These are phyloP conservation scores for Parus major DNA, from an alignment of 2,113 vertebrate species.

Conservation along the genomic window DNA sequence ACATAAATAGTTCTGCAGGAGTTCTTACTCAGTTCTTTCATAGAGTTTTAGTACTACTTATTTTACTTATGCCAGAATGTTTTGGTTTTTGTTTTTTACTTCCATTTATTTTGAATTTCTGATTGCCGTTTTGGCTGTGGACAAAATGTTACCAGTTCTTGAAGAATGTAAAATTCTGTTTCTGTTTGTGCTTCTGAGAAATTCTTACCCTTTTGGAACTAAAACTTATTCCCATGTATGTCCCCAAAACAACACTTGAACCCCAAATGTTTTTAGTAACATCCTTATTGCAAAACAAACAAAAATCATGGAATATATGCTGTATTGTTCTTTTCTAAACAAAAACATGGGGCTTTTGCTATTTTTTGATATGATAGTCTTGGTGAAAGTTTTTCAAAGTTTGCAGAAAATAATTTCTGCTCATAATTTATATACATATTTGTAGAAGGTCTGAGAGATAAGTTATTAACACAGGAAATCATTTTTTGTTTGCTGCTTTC, in stretches of 20 bases:
- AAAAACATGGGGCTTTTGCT: fast-evolving
- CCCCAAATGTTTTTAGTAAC: not conserved
- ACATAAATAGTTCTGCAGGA: not conserved
- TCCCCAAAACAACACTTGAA: not conserved
- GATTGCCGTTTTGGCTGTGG: not conserved
- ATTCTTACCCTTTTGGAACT: not conserved
- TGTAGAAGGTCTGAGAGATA: not conserved
- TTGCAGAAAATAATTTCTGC: not conserved
- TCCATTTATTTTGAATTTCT: not conserved
- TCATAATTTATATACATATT: not conserved
- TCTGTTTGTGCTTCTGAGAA: not conserved
- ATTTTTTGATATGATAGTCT: not conserved
- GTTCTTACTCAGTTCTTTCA: not conserved
- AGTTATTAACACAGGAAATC: not conserved
- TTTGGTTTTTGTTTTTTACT: not conserved
- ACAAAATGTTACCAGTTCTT: not conserved
- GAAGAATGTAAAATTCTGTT: not conserved
- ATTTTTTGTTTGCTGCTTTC: not conserved
- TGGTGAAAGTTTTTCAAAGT: not conserved
- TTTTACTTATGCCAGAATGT: not conserved
- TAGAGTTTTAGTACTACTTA: not conserved
- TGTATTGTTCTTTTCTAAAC: not conserved
- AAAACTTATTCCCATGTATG: not conserved
- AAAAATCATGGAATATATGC: not conserved
- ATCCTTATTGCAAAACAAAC: not conserved